phyloP scores from a whole-genome alignment of 2,888 invertebrate species.

The Anoncus sp. region DNA sequence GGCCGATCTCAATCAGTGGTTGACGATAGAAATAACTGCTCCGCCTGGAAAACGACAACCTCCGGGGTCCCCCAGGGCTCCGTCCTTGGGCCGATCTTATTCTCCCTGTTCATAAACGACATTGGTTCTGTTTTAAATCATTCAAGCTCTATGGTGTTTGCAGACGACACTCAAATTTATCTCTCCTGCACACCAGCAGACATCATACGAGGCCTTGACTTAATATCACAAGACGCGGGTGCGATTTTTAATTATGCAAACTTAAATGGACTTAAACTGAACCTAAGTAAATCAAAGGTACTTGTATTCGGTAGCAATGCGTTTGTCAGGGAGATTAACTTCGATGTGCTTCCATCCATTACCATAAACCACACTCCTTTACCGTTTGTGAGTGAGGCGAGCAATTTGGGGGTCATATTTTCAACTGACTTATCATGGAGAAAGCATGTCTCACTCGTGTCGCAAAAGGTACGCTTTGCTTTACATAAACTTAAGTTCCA shows the following conservation, averaged over 20 bases:
- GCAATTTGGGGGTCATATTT: not conserved
- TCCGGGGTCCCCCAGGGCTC: conserved; percentile 17
- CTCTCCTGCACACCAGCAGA: not conserved
- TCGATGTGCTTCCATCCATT: not conserved
- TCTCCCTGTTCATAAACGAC: conserved; percentile 13
- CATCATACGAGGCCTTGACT: not conserved
- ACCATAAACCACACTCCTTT: not conserved
- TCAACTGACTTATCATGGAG: not conserved
- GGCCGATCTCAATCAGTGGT: conserved; percentile 18
- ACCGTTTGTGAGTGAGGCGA: conserved; percentile 2
- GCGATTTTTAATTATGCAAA: not conserved
- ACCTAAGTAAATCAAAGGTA: conserved; percentile 10
- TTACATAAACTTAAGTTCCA: not conserved
- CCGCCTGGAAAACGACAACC: not conserved
- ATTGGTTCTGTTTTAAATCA: not conserved
- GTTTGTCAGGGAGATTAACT: not conserved
- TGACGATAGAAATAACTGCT: not conserved
- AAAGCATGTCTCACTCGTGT: not conserved
- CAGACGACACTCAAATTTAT: conserved; percentile 29
- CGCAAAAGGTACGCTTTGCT: not conserved
- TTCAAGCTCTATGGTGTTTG: not conserved
- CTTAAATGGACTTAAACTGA: conserved; percentile 7
- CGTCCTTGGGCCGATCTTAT: conserved; percentile 25
- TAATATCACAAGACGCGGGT: not conserved
- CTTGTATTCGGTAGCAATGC: conserved; percentile 12